phyloP scores from a whole-genome alignment of 2,888 invertebrate species.

The Hyalella azteca region DNA sequence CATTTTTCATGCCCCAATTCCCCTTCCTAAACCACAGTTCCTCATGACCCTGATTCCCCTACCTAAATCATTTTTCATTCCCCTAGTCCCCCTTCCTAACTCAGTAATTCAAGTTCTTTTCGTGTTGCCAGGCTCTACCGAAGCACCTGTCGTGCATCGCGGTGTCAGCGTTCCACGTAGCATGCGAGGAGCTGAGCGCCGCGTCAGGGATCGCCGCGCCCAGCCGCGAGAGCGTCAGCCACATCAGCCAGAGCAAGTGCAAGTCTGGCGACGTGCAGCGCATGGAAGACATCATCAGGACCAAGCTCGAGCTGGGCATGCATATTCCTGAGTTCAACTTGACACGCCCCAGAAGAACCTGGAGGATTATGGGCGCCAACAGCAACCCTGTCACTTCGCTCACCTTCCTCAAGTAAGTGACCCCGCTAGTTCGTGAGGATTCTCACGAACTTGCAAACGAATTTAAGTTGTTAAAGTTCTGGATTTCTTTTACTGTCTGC shows the following conservation, averaged over 20 bases:
- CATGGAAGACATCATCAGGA: conserved; percentile 81
- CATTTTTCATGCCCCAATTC: no score
- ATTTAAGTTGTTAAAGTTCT: background rate
- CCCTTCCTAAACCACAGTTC: no score
- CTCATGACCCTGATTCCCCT: no score
- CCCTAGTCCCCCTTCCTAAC: no score
- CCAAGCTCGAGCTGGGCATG: conserved; percentile 71
- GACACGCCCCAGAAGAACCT: conserved; percentile 67
- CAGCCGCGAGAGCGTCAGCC: conserved; percentile 47
- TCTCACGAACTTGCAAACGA: no score
- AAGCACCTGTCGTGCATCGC: conserved; percentile 89
- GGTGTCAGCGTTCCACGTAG: conserved; percentile 83
- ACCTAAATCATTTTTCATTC: no score
- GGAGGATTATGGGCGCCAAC: background rate
- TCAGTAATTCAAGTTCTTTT: no score
- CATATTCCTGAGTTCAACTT: conserved; percentile 70
- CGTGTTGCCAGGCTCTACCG: conserved; percentile 68
- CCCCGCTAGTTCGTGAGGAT: no score
- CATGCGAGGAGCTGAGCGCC: conserved; percentile 72
- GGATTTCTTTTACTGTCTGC: background rate
- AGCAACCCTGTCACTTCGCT: conserved; percentile 13
- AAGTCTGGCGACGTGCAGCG: conserved; percentile 80
- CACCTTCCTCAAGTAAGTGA: conserved; percentile 14
- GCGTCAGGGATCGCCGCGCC: conserved; percentile 45
- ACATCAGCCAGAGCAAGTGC: conserved; percentile 58